A percentile compares a stretch with the other conserved stretches of the same genome.
These are phyloP conservation scores for Equus quagga DNA, from an alignment of 2,113 vertebrate species.

Conservation along the genomic window DNA sequence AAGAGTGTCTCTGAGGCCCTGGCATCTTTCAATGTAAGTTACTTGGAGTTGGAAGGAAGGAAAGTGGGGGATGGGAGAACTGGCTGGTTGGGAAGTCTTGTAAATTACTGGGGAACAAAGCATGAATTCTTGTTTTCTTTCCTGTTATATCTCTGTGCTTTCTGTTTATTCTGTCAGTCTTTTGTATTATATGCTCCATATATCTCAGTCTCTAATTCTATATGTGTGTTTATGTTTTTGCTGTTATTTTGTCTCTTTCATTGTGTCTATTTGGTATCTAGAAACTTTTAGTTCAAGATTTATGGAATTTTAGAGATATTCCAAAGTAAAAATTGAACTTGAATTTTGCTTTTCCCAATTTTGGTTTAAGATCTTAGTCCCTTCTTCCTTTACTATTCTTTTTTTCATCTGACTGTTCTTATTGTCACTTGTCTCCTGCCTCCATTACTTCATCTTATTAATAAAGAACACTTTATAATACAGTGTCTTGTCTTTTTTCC, in stretches of 20 bases:
- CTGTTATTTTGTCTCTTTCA: constrained; percentile 42
- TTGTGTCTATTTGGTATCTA: constrained; percentile 58
- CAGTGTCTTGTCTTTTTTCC: constrained; percentile 4
- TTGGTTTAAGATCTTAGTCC: neutral
- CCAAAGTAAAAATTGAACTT: constrained; percentile 41
- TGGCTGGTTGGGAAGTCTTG: neutral
- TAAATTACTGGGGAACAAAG: neutral
- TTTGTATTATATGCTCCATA: neutral
- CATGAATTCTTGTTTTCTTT: constrained; percentile 36
- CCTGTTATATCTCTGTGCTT: constrained; percentile 32
- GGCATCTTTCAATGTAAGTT: constrained; percentile 96
- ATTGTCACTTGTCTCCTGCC: constrained; percentile 24
- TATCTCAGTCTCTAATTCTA: constrained; percentile 14
- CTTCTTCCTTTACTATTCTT: neutral
- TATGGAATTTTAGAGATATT: constrained; percentile 19
- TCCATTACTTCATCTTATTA: constrained; percentile 19
- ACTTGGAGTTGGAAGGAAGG: neutral
- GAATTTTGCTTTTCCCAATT: constrained; percentile 17
- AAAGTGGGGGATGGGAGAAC: neutral
- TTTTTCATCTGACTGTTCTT: neutral
- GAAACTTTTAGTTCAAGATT: constrained; percentile 48
- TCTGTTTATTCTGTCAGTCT: constrained; percentile 18
- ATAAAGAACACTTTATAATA: constrained; percentile 46
- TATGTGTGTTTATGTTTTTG: constrained; percentile 6
- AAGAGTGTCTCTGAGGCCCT: constrained; percentile 97